Percentiles rank a stretch among this genome's conserved stretches.
Conservation (phyloP, 2,113 vertebrate species). For the Acanthochromis polyacanthus region DNA sequence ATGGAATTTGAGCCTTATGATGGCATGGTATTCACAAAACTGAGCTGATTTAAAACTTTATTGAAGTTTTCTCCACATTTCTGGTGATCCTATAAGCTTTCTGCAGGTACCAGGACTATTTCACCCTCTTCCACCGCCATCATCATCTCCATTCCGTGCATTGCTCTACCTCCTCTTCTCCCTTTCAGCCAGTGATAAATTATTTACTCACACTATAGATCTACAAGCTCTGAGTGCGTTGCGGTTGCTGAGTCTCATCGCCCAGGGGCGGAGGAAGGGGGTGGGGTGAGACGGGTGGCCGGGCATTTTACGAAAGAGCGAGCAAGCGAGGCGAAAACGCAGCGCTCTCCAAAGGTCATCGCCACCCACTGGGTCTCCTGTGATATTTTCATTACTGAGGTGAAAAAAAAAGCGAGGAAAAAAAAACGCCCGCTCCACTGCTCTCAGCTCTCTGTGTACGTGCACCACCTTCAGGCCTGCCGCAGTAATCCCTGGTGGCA, state of each 20-base stretch:
- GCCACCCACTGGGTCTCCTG: slow-evolving; percentile 80
- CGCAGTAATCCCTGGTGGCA: slow-evolving; percentile 45
- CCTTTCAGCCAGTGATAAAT: slow-evolving; percentile 71
- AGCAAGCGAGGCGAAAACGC: slow-evolving; percentile 80
- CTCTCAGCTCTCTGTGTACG: slow-evolving; percentile 61
- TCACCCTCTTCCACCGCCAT: slow-evolving; percentile 3
- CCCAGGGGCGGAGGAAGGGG: slow-evolving; percentile 64
- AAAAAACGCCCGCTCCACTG: slow-evolving; percentile 38
- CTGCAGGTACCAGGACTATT: background rate
- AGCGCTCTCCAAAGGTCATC: slow-evolving; percentile 83
- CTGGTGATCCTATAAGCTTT: background rate
- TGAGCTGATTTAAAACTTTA: slow-evolving; percentile 4
- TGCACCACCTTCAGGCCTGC: slow-evolving; percentile 74
- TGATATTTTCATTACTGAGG: slow-evolving; percentile 85
- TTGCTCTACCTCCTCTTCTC: slow-evolving; percentile 16
- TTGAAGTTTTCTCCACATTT: background rate
- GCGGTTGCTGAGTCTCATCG: slow-evolving; percentile 70
- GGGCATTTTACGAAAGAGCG: slow-evolving; percentile 80
- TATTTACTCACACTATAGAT: slow-evolving; percentile 80
- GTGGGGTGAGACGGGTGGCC: slow-evolving; percentile 70
- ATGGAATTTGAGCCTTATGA: background rate
- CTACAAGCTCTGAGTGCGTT: slow-evolving; percentile 73
- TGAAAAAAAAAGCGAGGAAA: slow-evolving; percentile 42
- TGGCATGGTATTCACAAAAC: background rate
- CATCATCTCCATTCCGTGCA: slow-evolving; percentile 34